Evolutionary conservation across 2,797 vertebrate genomes (phyloP), one percentile per base, ranked within the genome.

Genomic region (Melanogrammus aeglefinus): DNA sequence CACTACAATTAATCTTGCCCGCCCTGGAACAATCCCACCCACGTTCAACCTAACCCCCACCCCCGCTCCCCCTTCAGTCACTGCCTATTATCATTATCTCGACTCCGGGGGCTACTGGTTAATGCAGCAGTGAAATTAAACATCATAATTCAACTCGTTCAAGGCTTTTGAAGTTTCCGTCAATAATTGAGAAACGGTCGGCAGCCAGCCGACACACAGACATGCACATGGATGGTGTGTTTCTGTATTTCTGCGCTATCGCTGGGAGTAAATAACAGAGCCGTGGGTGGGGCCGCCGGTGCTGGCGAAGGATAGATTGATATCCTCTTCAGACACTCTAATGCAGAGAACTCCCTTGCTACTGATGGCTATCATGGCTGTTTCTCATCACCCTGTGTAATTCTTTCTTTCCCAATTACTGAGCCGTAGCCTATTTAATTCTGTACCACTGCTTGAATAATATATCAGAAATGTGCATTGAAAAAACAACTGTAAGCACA

Each of bases 1-100:
- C 88, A 81, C 82, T 71, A 81, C 90, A 90, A 92, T 93, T 93
- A 91, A 92, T 92, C 88, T 89, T 81, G 85, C 75, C 88, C 82
- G 88, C 86, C 90, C 89, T 83, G 78, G 74, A 80, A 57, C 81
- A 29, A 27, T 33, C 41, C 33, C 24, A 13, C 18, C 76, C 14
- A 36, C 33, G 9, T 36, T 36, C 35, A 36, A 36, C 36, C 21
- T 41, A 14, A 31, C 29, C 29, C 29, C 29, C 29, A n/a, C n/a
- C 29, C 29, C 8, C 39, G 27, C 44, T 38, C 24, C 74, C 51
- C 44, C 77, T 83, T 72, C 75, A 76, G 79, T 89, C 82, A 77
- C 77, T 77, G 76, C 83, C 81, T 87, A 80, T 88, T 84, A 86
- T 87, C 83, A 81, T 89, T 92, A 90, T 91, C 86, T 85, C 33